Base-by-base conservation (phyloP, 2,113 vertebrate species). In the Turnix velox region DNA sequence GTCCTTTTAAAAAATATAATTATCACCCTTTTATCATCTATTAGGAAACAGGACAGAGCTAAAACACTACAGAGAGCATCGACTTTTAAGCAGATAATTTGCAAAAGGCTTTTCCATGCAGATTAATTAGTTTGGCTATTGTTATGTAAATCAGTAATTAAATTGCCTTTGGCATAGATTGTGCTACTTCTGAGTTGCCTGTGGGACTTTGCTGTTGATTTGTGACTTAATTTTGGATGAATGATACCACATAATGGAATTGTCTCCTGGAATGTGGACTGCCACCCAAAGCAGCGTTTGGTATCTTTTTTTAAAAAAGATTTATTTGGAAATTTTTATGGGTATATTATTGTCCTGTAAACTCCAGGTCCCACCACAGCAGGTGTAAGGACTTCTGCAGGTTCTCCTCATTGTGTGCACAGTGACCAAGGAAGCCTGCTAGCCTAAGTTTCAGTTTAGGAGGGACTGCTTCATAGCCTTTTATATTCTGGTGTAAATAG, bases 71-170 rank as follows among this genome's bases (percentile, higher is more conserved):
- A 33, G 69, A 84, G 35, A 79, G n/a, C 74, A 82, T 92, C 59
- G 4, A 1, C 74, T 95, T 87, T 54, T 63, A 62, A 78, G 91
- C 3, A 57, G 71, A 45, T 87, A 69, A 75, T 57, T 88, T 88
- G 48, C 87, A 82, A 42, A 87, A 82, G 59, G 58, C 57, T 51
- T 82, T 91, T 89, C 69, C 45, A 11, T 76, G 78, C 1, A 3
- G 54, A 75, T 87, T 93, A 92, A 95, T 79, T 81, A 92, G 74
- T 72, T 54, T 28, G 84, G 87, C 63, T 82, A 55, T 93, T 92
- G 84, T 95, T 84, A 87, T 83, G 87, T 89, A 96, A 96, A 95
- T 93, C 7, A 0, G 85, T 89, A 78, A 89, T 89, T 84, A 82
- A 72, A 80, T 79, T 86, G 84, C 87, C 87, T 93, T 93, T 6